Percentiles rank a stretch among this genome's conserved stretches.
These are phyloP conservation scores for Sebastes hopkinsi DNA, from an alignment of 2,797 vertebrate genomes.

Conservation along the genomic window DNA sequence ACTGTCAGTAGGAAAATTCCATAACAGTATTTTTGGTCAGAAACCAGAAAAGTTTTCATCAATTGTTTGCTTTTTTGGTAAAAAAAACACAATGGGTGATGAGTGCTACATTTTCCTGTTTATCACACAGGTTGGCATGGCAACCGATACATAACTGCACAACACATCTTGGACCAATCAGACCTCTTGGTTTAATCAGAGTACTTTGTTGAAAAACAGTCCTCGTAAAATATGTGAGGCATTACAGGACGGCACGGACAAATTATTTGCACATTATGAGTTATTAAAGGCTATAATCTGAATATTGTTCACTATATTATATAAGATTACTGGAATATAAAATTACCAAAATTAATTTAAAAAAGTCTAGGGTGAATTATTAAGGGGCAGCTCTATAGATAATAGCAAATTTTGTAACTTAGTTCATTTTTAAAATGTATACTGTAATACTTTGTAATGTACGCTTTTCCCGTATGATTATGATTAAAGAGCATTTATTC, in stretches of 20 bases:
- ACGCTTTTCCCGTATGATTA: background rate
- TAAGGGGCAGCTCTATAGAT: background rate
- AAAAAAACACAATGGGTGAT: background rate
- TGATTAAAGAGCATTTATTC: background rate
- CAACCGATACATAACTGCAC: conserved; percentile 31
- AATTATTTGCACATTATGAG: background rate
- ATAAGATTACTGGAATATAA: background rate
- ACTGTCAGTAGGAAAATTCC: background rate
- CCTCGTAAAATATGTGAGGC: conserved; percentile 10
- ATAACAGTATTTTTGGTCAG: background rate
- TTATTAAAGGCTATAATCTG: background rate
- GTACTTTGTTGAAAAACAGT: conserved; percentile 21
- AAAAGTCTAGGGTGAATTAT: background rate
- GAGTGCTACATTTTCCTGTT: conserved; percentile 31
- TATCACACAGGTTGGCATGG: conserved; percentile 24
- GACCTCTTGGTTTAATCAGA: background rate
- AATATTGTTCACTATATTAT: background rate
- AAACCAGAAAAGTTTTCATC: background rate
- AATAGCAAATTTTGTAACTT: background rate
- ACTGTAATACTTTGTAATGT: background rate
- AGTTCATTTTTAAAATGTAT: background rate
- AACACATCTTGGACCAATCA: conserved; percentile 56
- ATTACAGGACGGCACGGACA: background rate
- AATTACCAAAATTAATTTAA: background rate
- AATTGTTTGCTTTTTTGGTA: conserved; percentile 13